Evolutionary conservation across 2,797 vertebrate species (phyloP), one percentile per base, ranked within the genome.

Genomic region (Typhlichthys subterraneus): DNA sequence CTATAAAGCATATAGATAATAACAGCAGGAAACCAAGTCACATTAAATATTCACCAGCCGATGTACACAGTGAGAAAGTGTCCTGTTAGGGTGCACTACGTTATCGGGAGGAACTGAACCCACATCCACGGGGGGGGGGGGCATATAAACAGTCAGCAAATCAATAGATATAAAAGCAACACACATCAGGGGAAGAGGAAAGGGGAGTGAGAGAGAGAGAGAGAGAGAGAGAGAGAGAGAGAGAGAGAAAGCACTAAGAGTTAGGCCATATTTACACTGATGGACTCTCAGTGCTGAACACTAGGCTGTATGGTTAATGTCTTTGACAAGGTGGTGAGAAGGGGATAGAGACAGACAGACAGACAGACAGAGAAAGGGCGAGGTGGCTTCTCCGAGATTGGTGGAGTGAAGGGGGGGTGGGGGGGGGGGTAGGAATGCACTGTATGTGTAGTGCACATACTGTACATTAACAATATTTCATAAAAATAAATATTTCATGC

Each of bases 31-130:
- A 85, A 84, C 81, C 62, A 53, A 58, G 52, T 64, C 42, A 45
- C 67, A 87, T 87, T 76, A 89, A 88, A 71, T 79, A 89, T 88
- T 84, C 73, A 88, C 86, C 87, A 87, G 80, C 51, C 66, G 63
- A 54, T 14, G 58, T 53, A 63, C 46, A 12, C 59, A 53, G 61
- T 53, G 72, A 64, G 54, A 61, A 76, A 23, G 23, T 23, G 23
- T 23, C 65, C 50, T 64, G 53, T 10, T 14, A 29, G 45, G 6
- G 14, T 15, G 12, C 12, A 47, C 19, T 70, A 12, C 33, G 71
- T 69, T 83, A 77, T 80, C 57, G 33, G 56, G 70, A 65, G 59
- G 33, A 61, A 1, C 4, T 62, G 61, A 67, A 65, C 67, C 65
- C 53, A 29, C 51, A 42, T 66, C 61, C 76, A 64, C 61, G 54